A percentile compares a stretch with the other conserved stretches of the same genome.
phyloP scores from a whole-genome alignment of 2,888 invertebrate genomes.

The Morpho helenor region DNA sequence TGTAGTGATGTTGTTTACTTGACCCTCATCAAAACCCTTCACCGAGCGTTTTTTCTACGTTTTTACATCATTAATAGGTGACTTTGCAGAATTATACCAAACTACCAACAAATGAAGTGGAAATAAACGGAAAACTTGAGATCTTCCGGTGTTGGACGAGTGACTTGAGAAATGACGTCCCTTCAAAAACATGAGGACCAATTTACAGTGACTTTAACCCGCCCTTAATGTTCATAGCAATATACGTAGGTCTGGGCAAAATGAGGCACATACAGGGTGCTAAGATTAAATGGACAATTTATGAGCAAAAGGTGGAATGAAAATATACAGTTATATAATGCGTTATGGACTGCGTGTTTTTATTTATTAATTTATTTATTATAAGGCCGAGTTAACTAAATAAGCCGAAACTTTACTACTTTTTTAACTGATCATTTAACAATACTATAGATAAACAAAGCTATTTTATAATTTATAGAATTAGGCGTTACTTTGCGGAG shows the following conservation, averaged over 20 bases:
- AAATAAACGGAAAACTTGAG: slow-evolving; percentile 11
- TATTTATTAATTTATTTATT: neutral
- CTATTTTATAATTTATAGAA: too few species aligned
- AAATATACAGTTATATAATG: slow-evolving; percentile 16
- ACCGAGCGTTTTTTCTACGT: slow-evolving; percentile 5
- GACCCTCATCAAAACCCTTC: neutral
- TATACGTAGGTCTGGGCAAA: slow-evolving; percentile 11
- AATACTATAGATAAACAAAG: too few species aligned
- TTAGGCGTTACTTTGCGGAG: too few species aligned
- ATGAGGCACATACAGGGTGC: slow-evolving; percentile 24
- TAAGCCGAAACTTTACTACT: too few species aligned
- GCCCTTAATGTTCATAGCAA: slow-evolving; percentile 1
- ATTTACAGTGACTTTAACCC: slow-evolving; percentile 4
- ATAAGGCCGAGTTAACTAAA: neutral
- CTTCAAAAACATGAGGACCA: slow-evolving; percentile 3
- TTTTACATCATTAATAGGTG: slow-evolving; percentile 24
- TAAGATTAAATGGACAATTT: slow-evolving; percentile 33
- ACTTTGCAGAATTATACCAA: slow-evolving; percentile 18
- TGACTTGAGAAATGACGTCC: slow-evolving; percentile 8
- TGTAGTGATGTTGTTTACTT: too few species aligned
- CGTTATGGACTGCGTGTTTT: neutral
- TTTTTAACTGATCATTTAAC: too few species aligned
- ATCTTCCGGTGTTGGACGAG: slow-evolving; percentile 3
- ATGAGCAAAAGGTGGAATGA: slow-evolving; percentile 24
- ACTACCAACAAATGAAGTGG: slow-evolving; percentile 24